Evolutionary conservation across 2,797 vertebrate species (phyloP).

Genomic region (Ammospiza maritima): DNA sequence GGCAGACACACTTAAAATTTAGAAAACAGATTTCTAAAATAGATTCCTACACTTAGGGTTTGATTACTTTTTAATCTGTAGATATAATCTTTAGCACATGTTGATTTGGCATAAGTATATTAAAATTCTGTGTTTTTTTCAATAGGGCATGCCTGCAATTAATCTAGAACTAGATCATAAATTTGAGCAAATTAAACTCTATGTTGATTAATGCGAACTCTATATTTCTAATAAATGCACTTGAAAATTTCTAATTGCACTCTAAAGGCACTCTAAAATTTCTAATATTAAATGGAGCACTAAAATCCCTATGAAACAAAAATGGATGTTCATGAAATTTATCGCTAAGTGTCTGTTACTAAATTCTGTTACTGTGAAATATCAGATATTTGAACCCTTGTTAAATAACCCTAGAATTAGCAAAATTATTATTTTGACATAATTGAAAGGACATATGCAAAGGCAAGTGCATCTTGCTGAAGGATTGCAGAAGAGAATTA

Average conservation of each 20-base stretch:
- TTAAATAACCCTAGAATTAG: background rate
- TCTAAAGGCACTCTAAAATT: background rate
- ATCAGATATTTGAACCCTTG: background rate
- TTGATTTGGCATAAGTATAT: constrained; percentile 10
- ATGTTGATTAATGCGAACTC: constrained; percentile 33
- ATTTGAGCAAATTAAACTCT: constrained; percentile 48
- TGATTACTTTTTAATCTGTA: constrained; percentile 58
- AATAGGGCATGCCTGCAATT: background rate
- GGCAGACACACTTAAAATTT: constrained; percentile 8
- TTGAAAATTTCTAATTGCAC: background rate
- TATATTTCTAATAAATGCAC: constrained; percentile 5
- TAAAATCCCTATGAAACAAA: background rate
- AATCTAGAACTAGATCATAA: constrained; percentile 35
- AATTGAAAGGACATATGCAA: background rate
- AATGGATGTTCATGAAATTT: background rate
- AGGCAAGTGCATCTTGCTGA: background rate
- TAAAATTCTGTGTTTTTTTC: background rate
- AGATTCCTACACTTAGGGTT: background rate
- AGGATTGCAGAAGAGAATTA: background rate
- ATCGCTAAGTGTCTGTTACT: background rate
- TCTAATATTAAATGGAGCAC: constrained; percentile 21
- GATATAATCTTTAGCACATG: background rate
- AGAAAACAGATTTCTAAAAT: constrained; percentile 25
- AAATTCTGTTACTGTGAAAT: background rate
- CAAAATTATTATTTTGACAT: background rate